These are phyloP conservation scores for Tenrec ecaudatus DNA, from an alignment of 2,113 vertebrate species.

Conservation along the genomic window DNA sequence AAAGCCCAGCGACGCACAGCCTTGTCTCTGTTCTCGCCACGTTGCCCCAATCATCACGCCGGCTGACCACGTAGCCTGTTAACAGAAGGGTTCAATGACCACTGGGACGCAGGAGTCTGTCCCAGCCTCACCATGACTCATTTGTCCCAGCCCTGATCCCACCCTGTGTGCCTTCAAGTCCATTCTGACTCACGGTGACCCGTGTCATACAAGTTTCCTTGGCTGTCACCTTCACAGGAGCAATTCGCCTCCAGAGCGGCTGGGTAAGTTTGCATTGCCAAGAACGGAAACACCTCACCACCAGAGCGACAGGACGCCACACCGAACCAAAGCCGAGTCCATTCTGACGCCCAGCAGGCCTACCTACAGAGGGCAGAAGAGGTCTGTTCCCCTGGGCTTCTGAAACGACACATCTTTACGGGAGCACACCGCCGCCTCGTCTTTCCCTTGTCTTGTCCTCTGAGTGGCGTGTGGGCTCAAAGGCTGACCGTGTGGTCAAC, in stretches of 20 bases:
- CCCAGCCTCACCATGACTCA: slow-evolving; percentile 4
- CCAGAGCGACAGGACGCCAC: neutral
- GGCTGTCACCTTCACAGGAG: neutral
- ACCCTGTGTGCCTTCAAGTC: neutral
- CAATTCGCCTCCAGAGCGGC: neutral
- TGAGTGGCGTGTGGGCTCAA: too few relatives aligned
- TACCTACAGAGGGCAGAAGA: too few relatives aligned
- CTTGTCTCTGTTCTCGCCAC: neutral
- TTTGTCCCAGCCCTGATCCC: neutral
- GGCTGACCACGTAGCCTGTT: neutral
- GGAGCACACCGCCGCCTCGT: too few relatives aligned
- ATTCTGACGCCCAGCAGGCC: too few relatives aligned
- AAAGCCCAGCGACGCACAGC: neutral
- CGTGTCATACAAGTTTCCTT: neutral
- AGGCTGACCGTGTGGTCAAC: too few relatives aligned
- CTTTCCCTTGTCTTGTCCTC: too few relatives aligned
- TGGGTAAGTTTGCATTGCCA: neutral
- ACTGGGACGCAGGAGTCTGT: slow-evolving; percentile 24
- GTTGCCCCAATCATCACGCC: neutral
- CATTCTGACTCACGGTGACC: neutral
- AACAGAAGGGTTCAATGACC: slow-evolving; percentile 33
- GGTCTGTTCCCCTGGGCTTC: too few relatives aligned
- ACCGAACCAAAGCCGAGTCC: neutral
- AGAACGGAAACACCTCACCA: neutral
- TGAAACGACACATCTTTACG: too few relatives aligned